phyloP scores from a whole-genome alignment of 2,113 vertebrate species.

The Gallinago paraguaiae region DNA sequence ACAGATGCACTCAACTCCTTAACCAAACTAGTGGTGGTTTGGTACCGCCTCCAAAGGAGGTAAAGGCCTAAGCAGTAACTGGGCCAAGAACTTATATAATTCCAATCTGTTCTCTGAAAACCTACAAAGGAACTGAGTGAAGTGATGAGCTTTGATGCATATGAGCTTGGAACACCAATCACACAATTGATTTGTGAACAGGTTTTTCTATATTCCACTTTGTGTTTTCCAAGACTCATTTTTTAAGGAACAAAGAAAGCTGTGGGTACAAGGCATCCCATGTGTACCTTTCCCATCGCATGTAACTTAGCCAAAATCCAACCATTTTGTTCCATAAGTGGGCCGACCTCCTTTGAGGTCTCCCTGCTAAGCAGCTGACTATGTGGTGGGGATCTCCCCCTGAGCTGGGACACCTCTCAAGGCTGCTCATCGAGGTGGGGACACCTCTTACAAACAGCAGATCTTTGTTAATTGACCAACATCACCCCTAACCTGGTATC shows the following conservation, averaged over 20 bases:
- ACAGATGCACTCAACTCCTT: fast-evolving
- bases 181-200: neutral
- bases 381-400: neutral
- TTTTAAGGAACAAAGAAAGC: neutral
- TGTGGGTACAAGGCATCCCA: neutral
- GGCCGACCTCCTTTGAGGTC: neutral
- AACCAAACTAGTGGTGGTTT: neutral
- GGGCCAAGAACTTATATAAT: fast-evolving
- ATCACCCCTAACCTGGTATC: neutral
- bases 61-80: neutral
- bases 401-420: neutral
- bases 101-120: neutral
- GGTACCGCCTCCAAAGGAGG: neutral
- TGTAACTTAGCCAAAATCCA: neutral
- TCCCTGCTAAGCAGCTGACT: neutral
- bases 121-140: neutral
- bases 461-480: neutral
- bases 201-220: no score
- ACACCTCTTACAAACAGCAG: neutral
- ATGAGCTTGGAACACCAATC: neutral
- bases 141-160: neutral
- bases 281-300: fast-evolving
- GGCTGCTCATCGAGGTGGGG: neutral
- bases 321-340: neutral
- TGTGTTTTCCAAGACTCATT: neutral